Conservation (phyloP, 2,888 invertebrate species). For the Drosophila conformis region DNA sequence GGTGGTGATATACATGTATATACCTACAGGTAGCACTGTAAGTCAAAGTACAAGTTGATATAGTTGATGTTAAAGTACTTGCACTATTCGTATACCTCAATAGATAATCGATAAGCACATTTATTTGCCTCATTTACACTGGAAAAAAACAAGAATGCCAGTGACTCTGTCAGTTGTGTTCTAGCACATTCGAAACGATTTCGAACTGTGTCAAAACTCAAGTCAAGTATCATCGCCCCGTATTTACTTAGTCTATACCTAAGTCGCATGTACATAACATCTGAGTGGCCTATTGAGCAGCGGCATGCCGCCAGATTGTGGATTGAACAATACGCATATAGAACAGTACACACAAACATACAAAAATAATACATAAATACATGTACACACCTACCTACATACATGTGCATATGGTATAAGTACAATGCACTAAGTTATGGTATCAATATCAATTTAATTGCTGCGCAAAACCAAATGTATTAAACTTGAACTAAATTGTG, state of each 20-base stretch:
- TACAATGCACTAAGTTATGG: conserved; percentile 13
- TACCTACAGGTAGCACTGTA: background rate
- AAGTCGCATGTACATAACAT: conserved; percentile 6
- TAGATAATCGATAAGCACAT: conserved; percentile 43
- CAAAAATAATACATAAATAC: background rate
- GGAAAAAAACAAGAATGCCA: conserved; percentile 12
- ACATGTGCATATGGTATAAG: background rate
- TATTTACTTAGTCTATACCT: conserved; percentile 54
- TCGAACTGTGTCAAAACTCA: conserved; percentile 70
- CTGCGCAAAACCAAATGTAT: conserved; percentile 68
- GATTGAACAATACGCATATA: conserved; percentile 15
- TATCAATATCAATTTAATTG: conserved; percentile 39
- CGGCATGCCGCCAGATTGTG: conserved; percentile 66
- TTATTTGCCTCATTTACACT: conserved; percentile 3
- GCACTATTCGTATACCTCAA: conserved; percentile 20
- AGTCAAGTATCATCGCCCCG: conserved; percentile 67
- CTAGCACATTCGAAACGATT: conserved; percentile 41
- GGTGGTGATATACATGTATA: background rate
- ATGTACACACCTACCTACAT: background rate
- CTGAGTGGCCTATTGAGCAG: conserved; percentile 20
- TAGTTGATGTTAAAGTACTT: background rate
- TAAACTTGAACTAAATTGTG: conserved; percentile 71
- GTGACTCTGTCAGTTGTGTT: conserved; percentile 28
- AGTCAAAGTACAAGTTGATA: conserved; percentile 16
- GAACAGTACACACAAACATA: background rate